These are phyloP conservation scores for Chrysemys picta DNA, from an alignment of 2,113 vertebrate genomes.

Conservation along the genomic window DNA sequence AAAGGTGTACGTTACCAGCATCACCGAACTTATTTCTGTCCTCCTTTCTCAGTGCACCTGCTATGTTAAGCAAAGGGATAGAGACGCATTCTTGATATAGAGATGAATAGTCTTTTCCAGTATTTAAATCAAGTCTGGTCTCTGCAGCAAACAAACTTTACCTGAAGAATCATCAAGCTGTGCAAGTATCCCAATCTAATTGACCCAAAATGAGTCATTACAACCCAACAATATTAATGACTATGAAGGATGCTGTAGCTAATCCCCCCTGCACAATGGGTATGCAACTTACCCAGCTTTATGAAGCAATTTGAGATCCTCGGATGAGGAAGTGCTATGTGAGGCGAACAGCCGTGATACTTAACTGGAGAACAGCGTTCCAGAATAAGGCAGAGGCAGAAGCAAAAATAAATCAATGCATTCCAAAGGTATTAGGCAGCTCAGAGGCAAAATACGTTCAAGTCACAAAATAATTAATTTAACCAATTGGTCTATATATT, in stretches of 20 bases:
- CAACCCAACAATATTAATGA: background rate
- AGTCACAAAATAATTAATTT: background rate
- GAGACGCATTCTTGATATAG: background rate
- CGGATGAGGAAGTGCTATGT: background rate
- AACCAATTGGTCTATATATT: rapidly evolving
- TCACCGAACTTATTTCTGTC: background rate
- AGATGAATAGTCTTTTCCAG: background rate
- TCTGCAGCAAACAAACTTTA: background rate
- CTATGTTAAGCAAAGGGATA: background rate
- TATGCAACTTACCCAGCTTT: constrained; percentile 52
- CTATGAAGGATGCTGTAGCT: background rate
- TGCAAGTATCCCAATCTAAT: background rate
- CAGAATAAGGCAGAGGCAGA: background rate
- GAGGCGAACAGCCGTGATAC: background rate
- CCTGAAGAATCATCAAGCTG: background rate
- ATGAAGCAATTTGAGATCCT: constrained; percentile 18
- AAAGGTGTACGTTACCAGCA: background rate
- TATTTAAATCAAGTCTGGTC: background rate
- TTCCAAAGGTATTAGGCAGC: background rate
- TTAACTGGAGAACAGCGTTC: too few species aligned
- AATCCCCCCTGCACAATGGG: background rate
- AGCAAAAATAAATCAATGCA: background rate
- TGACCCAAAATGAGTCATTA: background rate
- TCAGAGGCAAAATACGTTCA: background rate
- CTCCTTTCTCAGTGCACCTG: background rate